Conservation (phyloP, 37 sponge, comb jelly and placozoan species). For the Diacarnus erythraeanus region DNA sequence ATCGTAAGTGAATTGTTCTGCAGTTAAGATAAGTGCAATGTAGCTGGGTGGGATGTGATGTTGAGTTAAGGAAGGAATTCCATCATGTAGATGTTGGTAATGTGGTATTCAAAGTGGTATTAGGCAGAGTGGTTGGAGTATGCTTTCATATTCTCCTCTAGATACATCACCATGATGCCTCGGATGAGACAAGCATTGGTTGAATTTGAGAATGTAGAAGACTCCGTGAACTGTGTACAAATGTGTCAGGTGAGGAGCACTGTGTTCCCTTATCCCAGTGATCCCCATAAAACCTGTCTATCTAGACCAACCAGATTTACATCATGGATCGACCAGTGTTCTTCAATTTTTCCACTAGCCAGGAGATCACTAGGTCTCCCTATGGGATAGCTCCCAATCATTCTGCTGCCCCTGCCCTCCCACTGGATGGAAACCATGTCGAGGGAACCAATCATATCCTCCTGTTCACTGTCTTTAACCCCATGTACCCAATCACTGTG, state of each 20-base stretch:
- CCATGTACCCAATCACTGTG: slow-evolving; percentile 88
- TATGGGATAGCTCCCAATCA: slow-evolving; percentile 75
- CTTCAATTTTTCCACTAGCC: slow-evolving; percentile 92
- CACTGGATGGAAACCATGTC: background rate
- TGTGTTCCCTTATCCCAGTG: background rate
- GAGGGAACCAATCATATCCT: slow-evolving; percentile 79
- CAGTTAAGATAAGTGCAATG: background rate
- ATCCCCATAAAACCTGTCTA: background rate
- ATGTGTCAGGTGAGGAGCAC: slow-evolving; percentile 48
- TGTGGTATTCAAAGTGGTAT: too few species aligned
- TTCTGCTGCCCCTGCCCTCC: background rate
- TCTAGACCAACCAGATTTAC: slow-evolving; percentile 66
- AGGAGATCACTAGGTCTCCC: slow-evolving; percentile 90
- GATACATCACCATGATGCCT: slow-evolving; percentile 94
- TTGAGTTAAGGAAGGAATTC: too few species aligned
- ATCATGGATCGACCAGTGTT: slow-evolving; percentile 87
- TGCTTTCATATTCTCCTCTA: too few species aligned
- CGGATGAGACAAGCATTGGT: slow-evolving; percentile 82
- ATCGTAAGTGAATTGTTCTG: slow-evolving; percentile 52
- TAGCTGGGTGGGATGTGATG: background rate
- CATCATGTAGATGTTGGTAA: too few species aligned
- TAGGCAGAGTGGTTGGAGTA: too few species aligned
- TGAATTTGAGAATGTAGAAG: slow-evolving; percentile 82
- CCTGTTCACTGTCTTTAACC: slow-evolving; percentile 89
- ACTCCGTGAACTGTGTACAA: slow-evolving; percentile 71